A percentile compares a stretch with the other conserved stretches of the same genome.
phyloP scores from a whole-genome alignment of 1,140 invertebrate species.

The Leptinotarsa lineolata region DNA sequence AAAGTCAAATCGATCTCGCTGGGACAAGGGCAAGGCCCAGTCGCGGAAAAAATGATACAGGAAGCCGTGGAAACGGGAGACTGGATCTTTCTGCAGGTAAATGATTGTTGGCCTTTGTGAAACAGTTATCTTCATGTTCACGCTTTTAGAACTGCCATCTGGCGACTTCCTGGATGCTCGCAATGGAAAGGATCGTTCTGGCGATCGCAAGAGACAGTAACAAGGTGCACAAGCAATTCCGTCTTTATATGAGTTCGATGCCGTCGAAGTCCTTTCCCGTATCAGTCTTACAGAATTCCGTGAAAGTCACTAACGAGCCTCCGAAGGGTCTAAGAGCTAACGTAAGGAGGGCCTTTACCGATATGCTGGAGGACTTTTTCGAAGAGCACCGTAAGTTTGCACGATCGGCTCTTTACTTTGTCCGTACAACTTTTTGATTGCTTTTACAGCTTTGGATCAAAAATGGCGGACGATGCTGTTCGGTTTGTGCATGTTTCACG shows the following conservation, averaged over 20 bases:
- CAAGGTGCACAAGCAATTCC: slow-evolving; percentile 71
- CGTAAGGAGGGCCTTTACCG: slow-evolving; percentile 77
- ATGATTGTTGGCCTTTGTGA: slow-evolving; percentile 17
- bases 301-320: slow-evolving; percentile 92
- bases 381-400: slow-evolving; percentile 71
- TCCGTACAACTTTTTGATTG: background rate
- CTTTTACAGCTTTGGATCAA: slow-evolving; percentile 65
- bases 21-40: slow-evolving; percentile 86
- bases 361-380: slow-evolving; percentile 79
- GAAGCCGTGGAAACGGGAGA: slow-evolving; percentile 69
- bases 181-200: slow-evolving; percentile 71
- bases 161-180: slow-evolving; percentile 88
- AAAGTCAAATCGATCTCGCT: slow-evolving; percentile 83
- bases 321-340: slow-evolving; percentile 85
- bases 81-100: slow-evolving; percentile 82
- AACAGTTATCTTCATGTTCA: background rate
- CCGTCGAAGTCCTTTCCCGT: slow-evolving; percentile 84
- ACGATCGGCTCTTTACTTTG: background rate
- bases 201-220: slow-evolving; percentile 68
- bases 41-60: slow-evolving; percentile 82
- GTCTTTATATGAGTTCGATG: slow-evolving; percentile 88
- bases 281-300: slow-evolving; percentile 86
- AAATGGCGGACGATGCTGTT: slow-evolving; percentile 80
- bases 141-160: slow-evolving; percentile 83
- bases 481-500: slow-evolving; percentile 82